Evolutionary conservation across 1,140 invertebrate genomes (phyloP).

Genomic region (Augochlora pura): DNA sequence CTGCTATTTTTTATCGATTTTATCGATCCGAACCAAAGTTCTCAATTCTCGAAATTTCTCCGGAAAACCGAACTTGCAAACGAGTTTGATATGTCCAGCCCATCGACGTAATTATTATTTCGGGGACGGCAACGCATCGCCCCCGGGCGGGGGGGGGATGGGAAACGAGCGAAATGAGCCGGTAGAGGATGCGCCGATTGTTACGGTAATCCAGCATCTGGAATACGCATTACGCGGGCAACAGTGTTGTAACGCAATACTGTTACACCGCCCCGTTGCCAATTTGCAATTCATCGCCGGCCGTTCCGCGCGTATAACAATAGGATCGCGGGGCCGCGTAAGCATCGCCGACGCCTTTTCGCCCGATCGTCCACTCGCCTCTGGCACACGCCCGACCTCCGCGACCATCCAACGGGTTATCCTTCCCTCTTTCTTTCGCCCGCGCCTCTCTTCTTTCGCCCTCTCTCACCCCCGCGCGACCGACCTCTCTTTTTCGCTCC

Average conservation of each 20-base stretch:
- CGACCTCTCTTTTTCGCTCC: not conserved
- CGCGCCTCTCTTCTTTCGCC: not conserved
- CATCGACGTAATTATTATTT: too few relatives aligned
- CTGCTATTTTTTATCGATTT: too few relatives aligned
- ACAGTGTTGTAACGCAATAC: slow-evolving; percentile 48
- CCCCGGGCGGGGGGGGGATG: too few relatives aligned
- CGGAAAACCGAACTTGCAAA: too few relatives aligned
- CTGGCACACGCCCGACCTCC: not conserved
- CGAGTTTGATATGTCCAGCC: too few relatives aligned
- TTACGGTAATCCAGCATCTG: slow-evolving; percentile 58
- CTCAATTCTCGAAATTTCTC: too few relatives aligned
- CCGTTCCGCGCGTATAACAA: slow-evolving; percentile 19
- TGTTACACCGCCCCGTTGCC: slow-evolving; percentile 29
- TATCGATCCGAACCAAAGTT: too few relatives aligned
- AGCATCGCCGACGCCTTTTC: slow-evolving; percentile 30
- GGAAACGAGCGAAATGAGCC: too few relatives aligned
- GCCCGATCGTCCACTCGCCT: slow-evolving; percentile 3
- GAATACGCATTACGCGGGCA: slow-evolving; percentile 46
- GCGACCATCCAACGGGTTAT: too few relatives aligned
- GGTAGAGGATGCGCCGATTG: slow-evolving; percentile 49
- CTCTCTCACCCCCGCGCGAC: not conserved
- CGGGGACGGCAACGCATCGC: too few relatives aligned
- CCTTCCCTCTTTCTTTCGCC: not conserved
- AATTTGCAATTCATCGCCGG: slow-evolving; percentile 52
- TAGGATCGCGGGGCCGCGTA: slow-evolving; percentile 14